These are phyloP conservation scores for Microctenopoma steveboyesi DNA, from an alignment of 2,797 vertebrate species.

Conservation along the genomic window DNA sequence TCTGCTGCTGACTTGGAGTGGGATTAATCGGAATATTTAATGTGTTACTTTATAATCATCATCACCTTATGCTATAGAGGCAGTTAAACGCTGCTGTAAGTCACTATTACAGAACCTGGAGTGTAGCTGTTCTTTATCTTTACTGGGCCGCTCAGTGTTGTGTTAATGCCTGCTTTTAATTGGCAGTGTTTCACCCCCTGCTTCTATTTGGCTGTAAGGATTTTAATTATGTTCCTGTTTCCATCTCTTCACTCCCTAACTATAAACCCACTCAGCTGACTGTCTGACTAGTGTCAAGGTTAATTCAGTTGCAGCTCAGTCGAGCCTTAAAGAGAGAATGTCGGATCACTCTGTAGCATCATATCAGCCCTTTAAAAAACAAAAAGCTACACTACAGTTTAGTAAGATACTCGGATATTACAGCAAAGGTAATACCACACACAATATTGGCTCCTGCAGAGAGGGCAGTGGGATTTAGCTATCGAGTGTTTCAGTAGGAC, in stretches of 20 bases:
- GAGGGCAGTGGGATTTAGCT: background rate
- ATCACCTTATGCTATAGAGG: conserved; percentile 22
- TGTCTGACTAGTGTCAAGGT: conserved; percentile 43
- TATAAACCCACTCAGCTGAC: conserved; percentile 52
- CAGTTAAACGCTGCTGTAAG: conserved; percentile 48
- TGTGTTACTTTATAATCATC: conserved; percentile 50
- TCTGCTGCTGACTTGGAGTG: background rate
- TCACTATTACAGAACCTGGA: conserved; percentile 5
- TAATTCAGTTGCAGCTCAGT: conserved; percentile 58
- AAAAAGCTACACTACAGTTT: conserved; percentile 42
- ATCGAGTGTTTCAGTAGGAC: background rate
- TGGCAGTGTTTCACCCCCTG: conserved; percentile 51
- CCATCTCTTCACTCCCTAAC: conserved; percentile 38
- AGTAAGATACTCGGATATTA: conserved; percentile 21
- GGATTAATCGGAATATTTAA: conserved; percentile 38
- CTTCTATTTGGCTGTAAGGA: conserved; percentile 19
- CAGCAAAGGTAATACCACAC: background rate
- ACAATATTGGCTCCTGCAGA: background rate
- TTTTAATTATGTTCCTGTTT: conserved; percentile 55
- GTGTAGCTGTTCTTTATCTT: conserved; percentile 47
- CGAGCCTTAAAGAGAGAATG: conserved; percentile 41
- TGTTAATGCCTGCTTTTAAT: conserved; percentile 60
- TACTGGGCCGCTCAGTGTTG: conserved; percentile 15
- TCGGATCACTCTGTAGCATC: conserved; percentile 16
- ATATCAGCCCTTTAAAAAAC: background rate